Conservation (phyloP, 2,113 vertebrate species). For the Mustela lutreola region DNA sequence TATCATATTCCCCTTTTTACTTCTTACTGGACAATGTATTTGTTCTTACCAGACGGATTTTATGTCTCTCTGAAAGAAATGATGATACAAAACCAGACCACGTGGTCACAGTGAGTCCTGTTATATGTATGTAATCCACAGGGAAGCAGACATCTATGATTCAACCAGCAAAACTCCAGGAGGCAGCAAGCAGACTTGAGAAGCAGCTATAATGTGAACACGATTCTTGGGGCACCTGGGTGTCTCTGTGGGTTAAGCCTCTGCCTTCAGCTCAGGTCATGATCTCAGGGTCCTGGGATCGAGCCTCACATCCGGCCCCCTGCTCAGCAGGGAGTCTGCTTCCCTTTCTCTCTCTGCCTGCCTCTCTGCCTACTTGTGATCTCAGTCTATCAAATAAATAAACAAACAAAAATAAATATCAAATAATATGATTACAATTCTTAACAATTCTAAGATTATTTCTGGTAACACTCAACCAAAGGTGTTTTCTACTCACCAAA, state of each 20-base stretch:
- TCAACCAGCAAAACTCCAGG: background rate
- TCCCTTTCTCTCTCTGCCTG: too few species aligned
- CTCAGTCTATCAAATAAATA: too few species aligned
- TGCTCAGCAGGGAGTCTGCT: too few species aligned
- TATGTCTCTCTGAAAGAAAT: slow-evolving; percentile 3
- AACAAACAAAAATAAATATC: too few species aligned
- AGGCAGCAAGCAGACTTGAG: background rate
- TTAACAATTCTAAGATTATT: background rate
- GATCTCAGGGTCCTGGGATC: too few species aligned
- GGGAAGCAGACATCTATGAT: background rate
- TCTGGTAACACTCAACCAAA: background rate
- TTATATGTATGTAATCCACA: background rate
- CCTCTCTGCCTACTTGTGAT: too few species aligned
- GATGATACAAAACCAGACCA: background rate
- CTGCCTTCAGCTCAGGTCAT: too few species aligned
- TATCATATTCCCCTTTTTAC: background rate
- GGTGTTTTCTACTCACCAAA: background rate
- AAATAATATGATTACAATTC: background rate
- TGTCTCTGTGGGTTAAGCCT: too few species aligned
- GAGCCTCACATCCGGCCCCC: too few species aligned
- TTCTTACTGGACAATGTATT: background rate
- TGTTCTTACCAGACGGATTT: slow-evolving; percentile 10
- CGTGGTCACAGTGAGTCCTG: background rate
- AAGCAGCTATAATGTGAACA: background rate
- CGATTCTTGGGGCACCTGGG: too few species aligned